Evolutionary conservation across 2,888 invertebrate species (phyloP).

Genomic region (Dolichopus griseipennis): DNA sequence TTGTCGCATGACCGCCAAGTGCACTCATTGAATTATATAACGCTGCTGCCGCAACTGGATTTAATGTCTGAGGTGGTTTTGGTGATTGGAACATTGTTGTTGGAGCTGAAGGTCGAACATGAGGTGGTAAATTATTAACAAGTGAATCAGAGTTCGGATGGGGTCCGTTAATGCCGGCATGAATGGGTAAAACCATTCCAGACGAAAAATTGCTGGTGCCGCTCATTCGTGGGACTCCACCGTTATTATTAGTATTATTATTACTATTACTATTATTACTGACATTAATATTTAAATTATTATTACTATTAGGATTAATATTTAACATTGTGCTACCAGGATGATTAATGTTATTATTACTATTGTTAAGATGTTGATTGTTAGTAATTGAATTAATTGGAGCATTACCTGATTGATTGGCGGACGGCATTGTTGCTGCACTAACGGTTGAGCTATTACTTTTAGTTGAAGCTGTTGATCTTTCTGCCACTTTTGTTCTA

Average conservation of each 20-base stretch:
- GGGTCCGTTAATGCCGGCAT: conserved; percentile 36
- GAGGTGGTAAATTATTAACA: conserved; percentile 50
- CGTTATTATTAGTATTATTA: neutral
- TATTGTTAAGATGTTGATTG: conserved; percentile 27
- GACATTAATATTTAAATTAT: conserved; percentile 14
- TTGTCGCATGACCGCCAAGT: conserved; percentile 39
- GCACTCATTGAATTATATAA: conserved; percentile 59
- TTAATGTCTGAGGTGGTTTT: conserved; percentile 60
- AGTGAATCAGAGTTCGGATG: conserved; percentile 30
- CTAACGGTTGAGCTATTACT: conserved; percentile 20
- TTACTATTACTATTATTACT: conserved; percentile 10
- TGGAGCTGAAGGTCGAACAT: conserved; percentile 60
- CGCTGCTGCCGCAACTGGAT: conserved; percentile 50
- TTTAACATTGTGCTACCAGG: conserved; percentile 27
- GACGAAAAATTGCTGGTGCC: conserved; percentile 47
- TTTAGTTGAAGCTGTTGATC: conserved; percentile 22
- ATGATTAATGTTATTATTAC: conserved; percentile 38
- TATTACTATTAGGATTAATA: conserved; percentile 23
- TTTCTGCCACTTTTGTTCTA: conserved; percentile 45
- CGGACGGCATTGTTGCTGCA: conserved; percentile 32
- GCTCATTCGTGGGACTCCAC: conserved; percentile 53
- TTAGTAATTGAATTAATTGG: conserved; percentile 40
- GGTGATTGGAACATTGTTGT: conserved; percentile 75
- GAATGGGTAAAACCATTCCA: conserved; percentile 47
- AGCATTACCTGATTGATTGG: conserved; percentile 44